Base-by-base conservation (phyloP, 2,797 vertebrate species). In the Ciconia nigra region DNA sequence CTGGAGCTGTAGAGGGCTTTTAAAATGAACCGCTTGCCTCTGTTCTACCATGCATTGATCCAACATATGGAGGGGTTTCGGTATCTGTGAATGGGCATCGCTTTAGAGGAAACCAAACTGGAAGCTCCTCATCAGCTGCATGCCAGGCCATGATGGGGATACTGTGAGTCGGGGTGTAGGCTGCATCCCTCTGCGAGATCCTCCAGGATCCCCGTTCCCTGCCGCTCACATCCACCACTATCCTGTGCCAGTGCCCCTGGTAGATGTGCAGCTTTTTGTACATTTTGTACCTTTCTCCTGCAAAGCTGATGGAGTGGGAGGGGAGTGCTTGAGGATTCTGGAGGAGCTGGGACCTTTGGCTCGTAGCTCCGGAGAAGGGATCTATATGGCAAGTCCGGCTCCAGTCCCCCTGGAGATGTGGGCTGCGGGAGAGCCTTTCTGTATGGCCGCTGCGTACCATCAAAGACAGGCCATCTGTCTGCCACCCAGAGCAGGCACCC, bases 401-500 rank as follows among this genome's bases (percentile, higher is more conserved):
- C 35, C 24, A 33, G 63, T 65, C 35, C 22, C 13, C 17, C 57
- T 51, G 37, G 57, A 65, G 55, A 25, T 37, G 41, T 20, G 22
- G 55, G 31, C 54, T 74, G 22, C 69, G 62, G 62, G 76, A 49
- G 26, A 55, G 39, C 54, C 26, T 59, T 79, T 37, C 54, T 67
- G 35, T 2, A 5, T 20, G 26, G 16, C 61, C 1, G 1, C 54
- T 41, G 74, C 0, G 3, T 24, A 14, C 26, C 26, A 14, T 35
- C 59, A 54, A 46, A 71, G 61, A 22, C n/a, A 66, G 31, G 14
- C n/a, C 29, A 11, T 16, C n/a, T 20, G 7, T 4, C 10, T 49
- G 61, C 15, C 35, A 33, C 18, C 19, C 19, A 18, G 58, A 1
- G 2, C 1, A 1, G 15, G 21, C 2, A 1, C 28, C 37, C 20